Evolutionary conservation across 2,113 vertebrate genomes (phyloP).

Genomic region (Theropithecus gelada): DNA sequence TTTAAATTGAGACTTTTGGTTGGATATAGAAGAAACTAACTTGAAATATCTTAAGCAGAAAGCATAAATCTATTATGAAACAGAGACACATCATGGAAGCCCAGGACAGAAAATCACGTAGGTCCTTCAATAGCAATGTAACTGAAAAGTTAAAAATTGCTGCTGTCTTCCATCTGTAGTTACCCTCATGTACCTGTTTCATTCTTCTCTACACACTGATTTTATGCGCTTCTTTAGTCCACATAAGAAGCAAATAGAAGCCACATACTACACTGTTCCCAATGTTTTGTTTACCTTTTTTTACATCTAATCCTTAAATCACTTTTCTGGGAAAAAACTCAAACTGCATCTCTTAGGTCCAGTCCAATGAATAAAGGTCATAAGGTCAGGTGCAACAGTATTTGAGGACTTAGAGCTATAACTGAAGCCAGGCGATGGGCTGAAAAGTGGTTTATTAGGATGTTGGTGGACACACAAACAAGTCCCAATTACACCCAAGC

Average conservation of each 20-base stretch:
- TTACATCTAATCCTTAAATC: not conserved
- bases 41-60: not conserved
- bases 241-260: not conserved
- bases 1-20: not conserved
- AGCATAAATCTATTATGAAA: not conserved
- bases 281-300: not conserved
- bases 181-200: rapidly evolving
- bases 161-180: not conserved
- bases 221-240: not conserved
- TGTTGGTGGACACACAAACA: not conserved
- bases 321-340: not conserved
- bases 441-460: not conserved
- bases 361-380: not conserved
- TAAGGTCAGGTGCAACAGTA: not conserved
- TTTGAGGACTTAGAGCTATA: not conserved
- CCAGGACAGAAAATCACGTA: not conserved
- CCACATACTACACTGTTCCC: not conserved
- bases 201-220: not conserved
- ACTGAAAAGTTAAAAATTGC: not conserved
- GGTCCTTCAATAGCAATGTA: not conserved
- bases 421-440: not conserved
- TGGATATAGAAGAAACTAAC: not conserved
- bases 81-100: not conserved
- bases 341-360: not conserved
- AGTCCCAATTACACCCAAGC: not conserved